A percentile compares a stretch with the other conserved stretches of the same genome.
Conservation (phyloP, 1,140 invertebrate species). For the Brachionus sp. region DNA sequence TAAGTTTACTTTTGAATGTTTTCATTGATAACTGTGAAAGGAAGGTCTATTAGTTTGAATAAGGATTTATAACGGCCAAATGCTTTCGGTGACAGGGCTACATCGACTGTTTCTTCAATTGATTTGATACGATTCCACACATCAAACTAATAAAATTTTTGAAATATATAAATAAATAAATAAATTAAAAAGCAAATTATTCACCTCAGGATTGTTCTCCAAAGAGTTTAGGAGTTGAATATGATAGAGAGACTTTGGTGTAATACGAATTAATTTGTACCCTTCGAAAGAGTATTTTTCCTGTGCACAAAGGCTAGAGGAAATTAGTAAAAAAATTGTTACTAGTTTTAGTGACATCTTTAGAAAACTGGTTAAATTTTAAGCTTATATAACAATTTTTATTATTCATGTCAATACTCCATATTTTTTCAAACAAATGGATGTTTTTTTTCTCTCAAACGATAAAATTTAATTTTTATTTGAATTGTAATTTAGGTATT, state of each 20-base stretch:
- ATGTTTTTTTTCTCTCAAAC: neutral
- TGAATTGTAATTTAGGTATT: too few relatives aligned
- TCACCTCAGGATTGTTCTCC: neutral
- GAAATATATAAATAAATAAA: neutral
- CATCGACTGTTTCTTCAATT: neutral
- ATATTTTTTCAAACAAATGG: neutral
- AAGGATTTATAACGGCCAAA: neutral
- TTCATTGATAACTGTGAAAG: neutral
- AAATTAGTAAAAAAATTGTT: neutral
- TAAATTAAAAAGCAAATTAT: neutral
- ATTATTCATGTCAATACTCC: neutral
- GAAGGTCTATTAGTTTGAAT: neutral
- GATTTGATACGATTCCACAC: neutral
- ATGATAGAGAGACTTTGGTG: neutral
- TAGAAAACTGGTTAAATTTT: neutral
- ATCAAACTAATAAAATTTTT: conserved; percentile 6
- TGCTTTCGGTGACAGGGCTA: conserved; percentile 14
- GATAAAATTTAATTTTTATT: neutral
- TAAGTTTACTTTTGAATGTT: conserved; percentile 32
- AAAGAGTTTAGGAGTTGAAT: neutral
- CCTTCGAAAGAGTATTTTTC: conserved; percentile 3
- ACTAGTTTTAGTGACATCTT: neutral
- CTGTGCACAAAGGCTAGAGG: neutral
- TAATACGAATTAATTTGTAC: neutral
- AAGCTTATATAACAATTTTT: neutral